phyloP scores from a whole-genome alignment of 2,113 vertebrate species.

The Chloroceryle aenea region DNA sequence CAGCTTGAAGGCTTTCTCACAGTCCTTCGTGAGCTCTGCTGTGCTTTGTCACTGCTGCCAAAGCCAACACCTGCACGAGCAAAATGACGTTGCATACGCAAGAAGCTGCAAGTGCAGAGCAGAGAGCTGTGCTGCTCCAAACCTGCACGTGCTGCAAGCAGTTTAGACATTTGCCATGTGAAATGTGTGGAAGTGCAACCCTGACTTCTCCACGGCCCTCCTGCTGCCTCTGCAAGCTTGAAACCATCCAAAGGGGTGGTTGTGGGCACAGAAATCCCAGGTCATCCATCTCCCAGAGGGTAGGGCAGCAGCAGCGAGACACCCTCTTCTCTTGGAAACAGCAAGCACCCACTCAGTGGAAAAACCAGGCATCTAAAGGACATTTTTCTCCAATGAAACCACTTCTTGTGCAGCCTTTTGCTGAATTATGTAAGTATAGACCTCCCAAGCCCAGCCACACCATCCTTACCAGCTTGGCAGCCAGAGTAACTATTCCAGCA shows the following conservation, averaged over 20 bases:
- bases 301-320: neutral
- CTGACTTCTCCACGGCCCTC: neutral
- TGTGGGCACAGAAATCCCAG: neutral
- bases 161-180: neutral
- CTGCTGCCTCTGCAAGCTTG: neutral
- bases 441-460: neutral
- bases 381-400: neutral
- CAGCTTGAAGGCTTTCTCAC: neutral
- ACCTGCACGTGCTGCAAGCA: neutral
- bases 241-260: neutral
- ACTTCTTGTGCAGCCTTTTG: neutral
- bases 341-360: neutral
- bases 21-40: neutral
- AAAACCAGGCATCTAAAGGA: neutral
- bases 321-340: neutral
- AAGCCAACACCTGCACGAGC: fast-evolving
- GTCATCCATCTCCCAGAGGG: neutral
- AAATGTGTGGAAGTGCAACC: neutral
- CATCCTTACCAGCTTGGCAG: neutral
- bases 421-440: neutral
- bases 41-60: neutral
- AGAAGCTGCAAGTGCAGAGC: fast-evolving
- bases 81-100: neutral
- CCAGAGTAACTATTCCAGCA: slow-evolving; percentile 4
- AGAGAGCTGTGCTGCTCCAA: neutral